Conservation (phyloP, 1,140 invertebrate genomes). For the Belonocnema kinseyi region DNA sequence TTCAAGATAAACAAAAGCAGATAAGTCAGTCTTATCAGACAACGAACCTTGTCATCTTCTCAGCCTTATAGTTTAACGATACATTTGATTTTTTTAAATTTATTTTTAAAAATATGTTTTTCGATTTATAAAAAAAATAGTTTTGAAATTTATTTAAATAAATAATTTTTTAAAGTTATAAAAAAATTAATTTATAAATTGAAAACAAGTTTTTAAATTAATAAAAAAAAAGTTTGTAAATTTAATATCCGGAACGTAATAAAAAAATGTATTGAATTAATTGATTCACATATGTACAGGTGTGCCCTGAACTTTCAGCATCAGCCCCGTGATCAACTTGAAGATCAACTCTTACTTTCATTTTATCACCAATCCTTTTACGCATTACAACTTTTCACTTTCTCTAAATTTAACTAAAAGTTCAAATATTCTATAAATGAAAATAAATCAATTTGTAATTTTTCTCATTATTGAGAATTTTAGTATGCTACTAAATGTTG, state of each 20-base stretch:
- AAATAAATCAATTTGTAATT: too few species aligned
- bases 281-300: background rate
- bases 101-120: too few species aligned
- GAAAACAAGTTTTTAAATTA: background rate
- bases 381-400: background rate
- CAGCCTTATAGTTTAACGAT: too few species aligned
- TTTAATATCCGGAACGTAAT: too few species aligned
- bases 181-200: background rate
- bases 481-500: too few species aligned
- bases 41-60: too few species aligned
- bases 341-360: constrained; percentile 7
- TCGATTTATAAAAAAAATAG: too few species aligned
- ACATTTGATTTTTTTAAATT: too few species aligned
- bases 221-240: background rate
- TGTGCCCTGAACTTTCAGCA: constrained; percentile 15
- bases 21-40: too few species aligned
- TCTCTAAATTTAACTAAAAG: background rate
- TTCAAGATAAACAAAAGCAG: too few species aligned
- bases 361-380: background rate
- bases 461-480: too few species aligned
- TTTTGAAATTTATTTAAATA: background rate
- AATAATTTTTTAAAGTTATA: background rate
- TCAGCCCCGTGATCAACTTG: background rate
- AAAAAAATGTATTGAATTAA: background rate
- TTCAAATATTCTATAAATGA: too few species aligned